Evolutionary conservation across 2,113 vertebrate species (phyloP), one percentile per base, ranked within the genome.

Genomic region (Platichthys stellatus): DNA sequence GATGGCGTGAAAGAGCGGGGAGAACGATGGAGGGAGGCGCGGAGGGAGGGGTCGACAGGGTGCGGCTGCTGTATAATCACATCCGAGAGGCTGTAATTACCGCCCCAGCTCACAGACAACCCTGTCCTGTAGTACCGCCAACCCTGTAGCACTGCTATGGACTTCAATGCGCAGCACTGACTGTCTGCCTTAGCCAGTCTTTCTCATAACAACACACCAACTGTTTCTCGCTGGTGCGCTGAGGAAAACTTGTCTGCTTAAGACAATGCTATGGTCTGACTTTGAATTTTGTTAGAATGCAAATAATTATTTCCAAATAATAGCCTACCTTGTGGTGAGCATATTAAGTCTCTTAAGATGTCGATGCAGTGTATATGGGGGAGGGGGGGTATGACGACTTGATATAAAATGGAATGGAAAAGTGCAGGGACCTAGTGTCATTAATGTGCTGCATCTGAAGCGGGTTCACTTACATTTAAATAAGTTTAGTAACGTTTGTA

Each of bases 51-150:
- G 90, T 90, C 86, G 83, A 58, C 82, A 89, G 93, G 94, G 93
- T 64, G 92, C 82, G 92, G 93, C 86, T 86, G 89, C 92, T 90
- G 88, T 93, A 88, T 94, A 94, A 94, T 94, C 92, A 93, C 90
- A 92, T 93, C 86, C 60, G 82, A 92, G 91, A 93, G 90, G 89
- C 90, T 93, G 89, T 93, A 94, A 95, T 94, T 94, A 94, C 92
- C 15, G 83, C 89, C 88, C 84, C 85, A 90, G 90, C 91, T 91
- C 88, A 74, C 78, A 92, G 86, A 93, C 91, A 89, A 92, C 91
- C 85, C 75, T 60, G 77, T 78, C 74, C 80, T 79, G 3, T 69
- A 78, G 80, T 84, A 86, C 84, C 90, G 80, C 79, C 82, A 82
- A 89, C 77, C 88, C 85, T 71, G 66, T 24, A 65, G 54, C 63